Evolutionary conservation across 2,888 invertebrate genomes (phyloP).

Genomic region (Sinohyriopsis cumingii): DNA sequence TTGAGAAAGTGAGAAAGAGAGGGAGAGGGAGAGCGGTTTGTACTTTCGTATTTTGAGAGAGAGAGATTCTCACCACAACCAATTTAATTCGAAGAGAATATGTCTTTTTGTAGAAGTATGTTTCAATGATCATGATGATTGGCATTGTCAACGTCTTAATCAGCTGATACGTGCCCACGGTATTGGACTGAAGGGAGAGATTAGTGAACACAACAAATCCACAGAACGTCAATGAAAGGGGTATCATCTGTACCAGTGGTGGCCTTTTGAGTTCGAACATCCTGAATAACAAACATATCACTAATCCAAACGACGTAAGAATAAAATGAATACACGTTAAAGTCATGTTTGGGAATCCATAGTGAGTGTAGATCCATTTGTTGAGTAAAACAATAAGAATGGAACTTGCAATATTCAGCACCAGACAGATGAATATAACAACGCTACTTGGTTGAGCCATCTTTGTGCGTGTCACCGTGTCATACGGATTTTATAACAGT

Average conservation of each 20-base stretch:
- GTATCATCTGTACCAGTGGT: slow-evolving; percentile 73
- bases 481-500: too few relatives aligned
- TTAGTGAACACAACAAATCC: slow-evolving; percentile 78
- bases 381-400: slow-evolving; percentile 76
- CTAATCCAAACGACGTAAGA: slow-evolving; percentile 74
- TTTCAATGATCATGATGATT: slow-evolving; percentile 75
- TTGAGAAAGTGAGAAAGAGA: too few relatives aligned
- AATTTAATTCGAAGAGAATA: slow-evolving; percentile 73
- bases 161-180: slow-evolving; percentile 77
- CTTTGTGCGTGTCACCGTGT: too few relatives aligned
- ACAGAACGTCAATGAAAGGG: slow-evolving; percentile 76
- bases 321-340: slow-evolving; percentile 75
- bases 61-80: slow-evolving; percentile 70
- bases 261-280: slow-evolving; percentile 75
- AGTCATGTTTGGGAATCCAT: slow-evolving; percentile 76
- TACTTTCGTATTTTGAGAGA: too few relatives aligned
- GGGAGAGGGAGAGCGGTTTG: too few relatives aligned
- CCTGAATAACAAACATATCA: slow-evolving; percentile 73
- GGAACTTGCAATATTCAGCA: slow-evolving; percentile 74
- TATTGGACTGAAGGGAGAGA: slow-evolving; percentile 76
- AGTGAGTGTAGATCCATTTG: slow-evolving; percentile 76
- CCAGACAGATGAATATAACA: too few relatives aligned
- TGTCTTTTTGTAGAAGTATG: slow-evolving; percentile 73
- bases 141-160: slow-evolving; percentile 77
- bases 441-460: too few relatives aligned